Evolutionary conservation across 2,113 vertebrate genomes (phyloP), one percentile per base, ranked within the genome.

Genomic region (Peromyscus polionotus): DNA sequence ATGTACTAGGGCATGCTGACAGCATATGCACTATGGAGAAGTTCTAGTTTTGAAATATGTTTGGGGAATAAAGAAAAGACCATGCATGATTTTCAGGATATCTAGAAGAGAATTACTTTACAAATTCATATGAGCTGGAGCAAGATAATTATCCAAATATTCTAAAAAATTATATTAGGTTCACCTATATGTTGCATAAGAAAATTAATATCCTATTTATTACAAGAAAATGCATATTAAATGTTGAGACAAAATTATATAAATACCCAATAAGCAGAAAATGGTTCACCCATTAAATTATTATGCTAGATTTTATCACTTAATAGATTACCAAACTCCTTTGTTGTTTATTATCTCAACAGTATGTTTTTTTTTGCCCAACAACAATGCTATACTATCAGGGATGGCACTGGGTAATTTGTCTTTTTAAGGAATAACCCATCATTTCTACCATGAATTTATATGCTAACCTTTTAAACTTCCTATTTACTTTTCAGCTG

Each of bases 141-240:
- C 33, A 94, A 87, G 39, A 61, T 95, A 95, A 87, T 93, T 96
- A 93, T 80, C 13, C 4, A 45, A 95, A 92, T 86, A 73, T 75
- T 95, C 59, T 75, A 33, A 88, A 90, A 88, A 93, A 77, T 45
- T 80, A 59, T 4, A 76, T 86, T 93, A 91, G 16, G 2, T 51
- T 51, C 22, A 73, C 31, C 12, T 81, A 93, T 45, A 89, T 93
- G 72, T 81, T 92, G 5, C 39, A 79, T 57, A 93, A 87, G 31
- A n/a, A 96, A 97, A 95, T 96, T 95, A 97, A 93, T 97, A 88
- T 39, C 31, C 96, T 97, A 42, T 54, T 97, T 96, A 96, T 97
- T 93, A 93, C 3, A 94, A 97, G 73, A 95, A 89, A 57, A 76
- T 91, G 95, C 96, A 93, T 88, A 96, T 95, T 94, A 92, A 73